Percentiles rank a stretch among this genome's conserved stretches.
Conservation (phyloP, 1,140 invertebrate genomes). For the Macrocentrus cingulum region DNA sequence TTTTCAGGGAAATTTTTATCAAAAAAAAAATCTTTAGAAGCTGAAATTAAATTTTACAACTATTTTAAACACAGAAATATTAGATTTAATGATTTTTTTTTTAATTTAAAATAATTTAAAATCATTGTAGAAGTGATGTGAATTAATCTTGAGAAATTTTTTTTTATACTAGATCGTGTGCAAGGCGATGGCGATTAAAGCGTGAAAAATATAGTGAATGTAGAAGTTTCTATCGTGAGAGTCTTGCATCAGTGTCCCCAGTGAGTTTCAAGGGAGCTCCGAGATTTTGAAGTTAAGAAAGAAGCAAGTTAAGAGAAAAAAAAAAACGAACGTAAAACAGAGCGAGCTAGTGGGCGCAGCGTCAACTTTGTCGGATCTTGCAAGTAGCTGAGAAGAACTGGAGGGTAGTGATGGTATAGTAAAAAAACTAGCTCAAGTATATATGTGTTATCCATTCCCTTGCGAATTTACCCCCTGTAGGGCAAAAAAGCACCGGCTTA, state of each 20-base stretch:
- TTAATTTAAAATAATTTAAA: too few species aligned
- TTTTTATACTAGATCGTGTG: constrained; percentile 9
- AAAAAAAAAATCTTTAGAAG: too few species aligned
- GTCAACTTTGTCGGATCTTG: constrained; percentile 31
- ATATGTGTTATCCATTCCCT: constrained; percentile 7
- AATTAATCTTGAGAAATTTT: constrained; percentile 15
- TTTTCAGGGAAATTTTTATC: too few species aligned
- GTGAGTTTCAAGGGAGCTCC: constrained; percentile 30
- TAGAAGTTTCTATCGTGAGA: constrained; percentile 38
- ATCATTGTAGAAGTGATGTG: too few species aligned
- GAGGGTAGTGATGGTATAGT: constrained; percentile 10
- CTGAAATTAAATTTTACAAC: too few species aligned
- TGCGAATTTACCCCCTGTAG: constrained; percentile 48
- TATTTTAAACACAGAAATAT: too few species aligned
- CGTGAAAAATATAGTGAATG: constrained; percentile 46
- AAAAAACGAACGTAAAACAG: constrained; percentile 21
- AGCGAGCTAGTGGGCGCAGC: constrained; percentile 2
- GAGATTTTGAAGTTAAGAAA: constrained; percentile 28
- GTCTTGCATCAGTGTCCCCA: constrained; percentile 26
- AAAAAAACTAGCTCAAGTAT: constrained; percentile 3
- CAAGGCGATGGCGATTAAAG: constrained; percentile 45
- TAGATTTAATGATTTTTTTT: too few species aligned
- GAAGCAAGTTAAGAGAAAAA: constrained; percentile 14
- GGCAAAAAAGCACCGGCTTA: constrained; percentile 51
- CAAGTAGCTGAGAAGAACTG: constrained; percentile 32